These are phyloP conservation scores for Oikopleura vanhoeffeni DNA, from an alignment of 23 tunicate genomes.

Conservation along the genomic window DNA sequence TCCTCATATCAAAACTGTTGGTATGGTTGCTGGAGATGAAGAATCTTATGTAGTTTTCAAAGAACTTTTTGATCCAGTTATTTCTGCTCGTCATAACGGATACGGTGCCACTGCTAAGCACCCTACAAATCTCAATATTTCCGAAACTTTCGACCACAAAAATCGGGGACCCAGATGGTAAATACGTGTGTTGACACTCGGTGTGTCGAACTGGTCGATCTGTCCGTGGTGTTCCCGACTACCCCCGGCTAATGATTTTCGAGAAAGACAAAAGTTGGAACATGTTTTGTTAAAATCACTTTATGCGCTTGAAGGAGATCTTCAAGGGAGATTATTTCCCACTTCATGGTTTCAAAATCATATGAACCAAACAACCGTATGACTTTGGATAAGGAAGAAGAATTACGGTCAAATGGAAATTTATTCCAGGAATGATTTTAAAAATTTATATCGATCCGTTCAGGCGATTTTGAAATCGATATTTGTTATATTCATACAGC, in stretches of 20 bases:
- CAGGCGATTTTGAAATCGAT: too few relatives aligned
- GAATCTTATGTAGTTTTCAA: constrained; percentile 65
- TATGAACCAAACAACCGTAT: not conserved
- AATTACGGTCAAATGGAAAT: not conserved
- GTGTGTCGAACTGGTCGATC: constrained; percentile 69
- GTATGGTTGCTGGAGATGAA: constrained; percentile 89
- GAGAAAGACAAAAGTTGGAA: constrained; percentile 48
- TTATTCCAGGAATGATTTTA: constrained; percentile 9
- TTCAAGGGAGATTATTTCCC: constrained; percentile 60
- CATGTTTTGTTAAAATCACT: constrained; percentile 24
- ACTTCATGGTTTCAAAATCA: not conserved
- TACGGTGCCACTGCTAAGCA: constrained; percentile 39
- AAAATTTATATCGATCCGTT: too few relatives aligned
- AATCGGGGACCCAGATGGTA: constrained; percentile 26
- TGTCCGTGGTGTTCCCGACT: constrained; percentile 54
- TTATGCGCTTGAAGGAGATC: constrained; percentile 33
- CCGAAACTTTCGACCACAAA: constrained; percentile 36
- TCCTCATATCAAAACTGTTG: constrained; percentile 59
- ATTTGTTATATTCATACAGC: too few relatives aligned
- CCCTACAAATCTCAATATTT: constrained; percentile 41
- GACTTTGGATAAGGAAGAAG: constrained; percentile 5
- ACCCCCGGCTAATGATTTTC: constrained; percentile 46
- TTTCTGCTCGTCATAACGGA: constrained; percentile 60
- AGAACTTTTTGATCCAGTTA: constrained; percentile 80
- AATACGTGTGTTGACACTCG: constrained; percentile 59